phyloP scores from a whole-genome alignment of 2,888 invertebrate genomes.

The Aphodius sticticus region DNA sequence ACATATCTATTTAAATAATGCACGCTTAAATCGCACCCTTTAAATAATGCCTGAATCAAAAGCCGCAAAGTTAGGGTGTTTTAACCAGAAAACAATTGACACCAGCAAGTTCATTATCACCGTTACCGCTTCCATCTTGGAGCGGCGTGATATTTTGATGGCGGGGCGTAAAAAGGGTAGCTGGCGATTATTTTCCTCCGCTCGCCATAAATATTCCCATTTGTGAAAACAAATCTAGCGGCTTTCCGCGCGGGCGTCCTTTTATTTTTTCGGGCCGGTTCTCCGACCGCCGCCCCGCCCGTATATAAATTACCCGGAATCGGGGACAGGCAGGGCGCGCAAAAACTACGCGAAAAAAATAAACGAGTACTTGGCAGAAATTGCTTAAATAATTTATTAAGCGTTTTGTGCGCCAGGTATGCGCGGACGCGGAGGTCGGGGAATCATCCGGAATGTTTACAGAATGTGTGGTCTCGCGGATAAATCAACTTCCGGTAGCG shows the following conservation, averaged over 20 bases:
- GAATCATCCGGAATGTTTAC: conserved; percentile 37
- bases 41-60: no score
- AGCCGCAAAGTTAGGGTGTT: no score
- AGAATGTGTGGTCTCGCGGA: conserved; percentile 33
- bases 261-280: neutral
- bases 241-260: conserved; percentile 16
- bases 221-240: conserved; percentile 22
- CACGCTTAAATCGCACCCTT: no score
- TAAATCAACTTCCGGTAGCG: conserved; percentile 31
- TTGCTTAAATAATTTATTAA: conserved; percentile 36
- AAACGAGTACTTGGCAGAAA: conserved; percentile 27
- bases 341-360: neutral
- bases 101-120: no score
- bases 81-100: no score
- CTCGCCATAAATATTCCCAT: conserved; percentile 20
- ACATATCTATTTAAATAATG: no score
- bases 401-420: conserved; percentile 17
- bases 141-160: neutral
- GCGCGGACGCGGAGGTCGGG: conserved; percentile 1
- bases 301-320: conserved; percentile 29
- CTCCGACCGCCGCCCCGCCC: conserved; percentile 8
- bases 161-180: neutral
- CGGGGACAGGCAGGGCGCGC: conserved; percentile 15
- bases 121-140: no score
- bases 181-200: conserved; percentile 16